Evolutionary conservation across 2,113 vertebrate species (phyloP).

Genomic region (Vombatus ursinus): DNA sequence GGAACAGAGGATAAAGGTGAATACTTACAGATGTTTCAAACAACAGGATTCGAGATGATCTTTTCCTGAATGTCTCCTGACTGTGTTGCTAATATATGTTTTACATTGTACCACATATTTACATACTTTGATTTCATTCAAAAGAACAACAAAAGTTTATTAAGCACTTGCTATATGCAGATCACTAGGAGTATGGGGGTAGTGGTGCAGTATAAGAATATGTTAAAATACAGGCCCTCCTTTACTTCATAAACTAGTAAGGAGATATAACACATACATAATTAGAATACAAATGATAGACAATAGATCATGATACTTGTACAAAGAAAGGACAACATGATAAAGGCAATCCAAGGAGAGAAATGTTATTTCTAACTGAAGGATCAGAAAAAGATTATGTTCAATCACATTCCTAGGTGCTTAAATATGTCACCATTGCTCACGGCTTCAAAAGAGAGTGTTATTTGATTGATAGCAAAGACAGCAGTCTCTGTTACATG

Average conservation of each 20-base stretch:
- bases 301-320: neutral
- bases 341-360: neutral
- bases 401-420: neutral
- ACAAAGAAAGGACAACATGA: neutral
- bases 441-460: neutral
- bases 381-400: neutral
- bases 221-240: neutral
- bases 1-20: neutral
- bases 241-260: neutral
- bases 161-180: neutral
- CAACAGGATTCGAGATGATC: neutral
- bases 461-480: neutral
- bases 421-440: neutral
- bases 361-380: neutral
- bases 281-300: neutral
- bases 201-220: neutral
- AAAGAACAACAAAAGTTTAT: neutral
- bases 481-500: neutral
- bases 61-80: neutral
- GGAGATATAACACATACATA: neutral
- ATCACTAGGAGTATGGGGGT: neutral
- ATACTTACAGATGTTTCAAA: neutral
- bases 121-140: neutral
- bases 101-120: neutral
- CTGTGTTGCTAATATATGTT: neutral